Percentiles rank a stretch among this genome's conserved stretches.
Evolutionary conservation across 2,797 vertebrate genomes (phyloP).

Genomic region (Calcarius lapponicus): DNA sequence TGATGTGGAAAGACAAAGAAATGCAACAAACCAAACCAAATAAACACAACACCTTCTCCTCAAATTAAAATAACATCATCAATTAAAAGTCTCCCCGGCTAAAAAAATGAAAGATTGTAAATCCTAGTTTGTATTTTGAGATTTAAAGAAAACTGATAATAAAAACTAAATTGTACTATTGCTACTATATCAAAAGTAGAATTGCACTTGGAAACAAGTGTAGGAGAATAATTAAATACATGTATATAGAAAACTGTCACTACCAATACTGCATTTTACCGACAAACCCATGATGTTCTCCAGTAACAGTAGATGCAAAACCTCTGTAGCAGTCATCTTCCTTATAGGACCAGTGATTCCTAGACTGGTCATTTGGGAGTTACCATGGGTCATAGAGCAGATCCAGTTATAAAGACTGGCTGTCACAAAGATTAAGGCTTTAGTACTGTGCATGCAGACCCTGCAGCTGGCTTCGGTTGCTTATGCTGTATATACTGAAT

Average conservation of each 20-base stretch:
- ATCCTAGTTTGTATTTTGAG: neutral
- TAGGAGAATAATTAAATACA: neutral
- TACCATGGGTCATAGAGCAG: neutral
- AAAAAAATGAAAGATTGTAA: neutral
- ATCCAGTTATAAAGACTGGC: neutral
- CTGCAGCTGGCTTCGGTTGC: neutral
- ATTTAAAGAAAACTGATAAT: neutral
- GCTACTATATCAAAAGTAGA: neutral
- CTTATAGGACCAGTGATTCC: neutral
- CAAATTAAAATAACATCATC: neutral
- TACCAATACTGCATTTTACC: neutral
- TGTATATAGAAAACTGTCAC: neutral
- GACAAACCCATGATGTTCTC: neutral
- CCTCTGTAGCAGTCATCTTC: neutral
- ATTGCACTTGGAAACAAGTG: neutral
- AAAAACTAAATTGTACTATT: neutral
- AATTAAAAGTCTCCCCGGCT: neutral
- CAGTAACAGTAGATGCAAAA: neutral
- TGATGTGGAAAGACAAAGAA: neutral
- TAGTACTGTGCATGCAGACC: neutral
- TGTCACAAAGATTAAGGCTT: neutral
- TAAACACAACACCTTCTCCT: rapidly evolving
- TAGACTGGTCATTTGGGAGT: neutral
- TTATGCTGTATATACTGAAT: neutral
- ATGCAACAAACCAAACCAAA: neutral